These are phyloP conservation scores for Pachydiplax longipennis DNA, from an alignment of 2,888 invertebrate species.

Conservation along the genomic window DNA sequence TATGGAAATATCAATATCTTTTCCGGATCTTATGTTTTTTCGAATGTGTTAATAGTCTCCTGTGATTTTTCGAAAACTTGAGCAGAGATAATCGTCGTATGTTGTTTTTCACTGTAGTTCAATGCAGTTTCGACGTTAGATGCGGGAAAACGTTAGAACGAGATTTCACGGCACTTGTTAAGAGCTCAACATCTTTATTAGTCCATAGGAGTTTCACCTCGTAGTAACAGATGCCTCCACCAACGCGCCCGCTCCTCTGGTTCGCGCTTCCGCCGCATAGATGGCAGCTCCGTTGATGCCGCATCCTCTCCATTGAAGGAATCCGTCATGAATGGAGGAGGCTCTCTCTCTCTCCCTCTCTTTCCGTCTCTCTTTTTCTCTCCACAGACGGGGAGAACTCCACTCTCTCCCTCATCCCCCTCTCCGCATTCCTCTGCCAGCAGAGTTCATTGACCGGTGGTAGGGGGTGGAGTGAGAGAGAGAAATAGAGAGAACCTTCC, in stretches of 20 bases:
- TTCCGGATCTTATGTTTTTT: too few relatives aligned
- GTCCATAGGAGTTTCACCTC: too few relatives aligned
- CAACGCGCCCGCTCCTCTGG: background rate
- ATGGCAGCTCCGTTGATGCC: slow-evolving; percentile 13
- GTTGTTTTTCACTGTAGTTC: too few relatives aligned
- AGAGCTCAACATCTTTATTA: too few relatives aligned
- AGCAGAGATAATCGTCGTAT: too few relatives aligned
- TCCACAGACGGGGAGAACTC: slow-evolving; percentile 24
- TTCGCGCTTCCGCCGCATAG: background rate
- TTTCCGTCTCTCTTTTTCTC: slow-evolving; percentile 45
- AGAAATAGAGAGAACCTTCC: slow-evolving; percentile 45
- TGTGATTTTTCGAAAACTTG: too few relatives aligned
- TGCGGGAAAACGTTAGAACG: too few relatives aligned
- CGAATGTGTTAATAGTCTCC: too few relatives aligned
- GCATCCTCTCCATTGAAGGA: slow-evolving; percentile 21
- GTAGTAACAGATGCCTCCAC: too few relatives aligned
- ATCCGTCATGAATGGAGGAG: slow-evolving; percentile 39
- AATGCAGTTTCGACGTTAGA: too few relatives aligned
- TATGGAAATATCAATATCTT: too few relatives aligned
- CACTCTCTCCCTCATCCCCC: background rate
- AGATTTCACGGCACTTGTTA: too few relatives aligned
- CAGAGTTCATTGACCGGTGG: slow-evolving; percentile 13
- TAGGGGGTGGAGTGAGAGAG: slow-evolving; percentile 47
- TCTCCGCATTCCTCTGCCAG: slow-evolving; percentile 27
- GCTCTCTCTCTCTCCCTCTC: slow-evolving; percentile 35